Evolutionary conservation across 2,888 invertebrate genomes (phyloP).

Genomic region (Salpingus planirostris): DNA sequence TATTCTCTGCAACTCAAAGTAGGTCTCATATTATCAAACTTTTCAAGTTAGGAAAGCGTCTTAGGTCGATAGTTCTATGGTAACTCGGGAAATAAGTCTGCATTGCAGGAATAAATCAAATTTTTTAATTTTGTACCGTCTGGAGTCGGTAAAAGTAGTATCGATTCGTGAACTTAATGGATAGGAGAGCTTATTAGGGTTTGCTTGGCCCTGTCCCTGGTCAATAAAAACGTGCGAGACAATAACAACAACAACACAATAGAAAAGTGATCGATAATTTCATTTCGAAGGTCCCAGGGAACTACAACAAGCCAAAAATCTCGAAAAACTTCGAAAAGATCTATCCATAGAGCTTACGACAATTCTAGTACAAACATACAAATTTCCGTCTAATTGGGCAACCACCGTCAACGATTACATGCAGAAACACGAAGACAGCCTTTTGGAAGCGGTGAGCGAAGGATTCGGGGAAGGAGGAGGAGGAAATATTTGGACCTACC

Average conservation of each 20-base stretch:
- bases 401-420: slow-evolving; percentile 49
- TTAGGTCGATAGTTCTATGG: too few relatives aligned
- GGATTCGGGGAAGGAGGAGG: slow-evolving; percentile 49
- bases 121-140: too few relatives aligned
- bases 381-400: slow-evolving; percentile 52
- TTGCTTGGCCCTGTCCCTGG: too few relatives aligned
- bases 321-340: slow-evolving; percentile 51
- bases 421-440: slow-evolving; percentile 48
- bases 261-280: too few relatives aligned
- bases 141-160: too few relatives aligned
- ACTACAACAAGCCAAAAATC: slow-evolving; percentile 44
- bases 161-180: too few relatives aligned
- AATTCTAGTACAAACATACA: slow-evolving; percentile 50
- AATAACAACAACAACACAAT: too few relatives aligned
- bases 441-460: slow-evolving; percentile 48
- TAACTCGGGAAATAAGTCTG: too few relatives aligned
- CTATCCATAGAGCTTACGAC: slow-evolving; percentile 55
- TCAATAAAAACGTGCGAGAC: too few relatives aligned
- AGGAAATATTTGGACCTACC: slow-evolving; percentile 58
- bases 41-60: too few relatives aligned
- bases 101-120: too few relatives aligned
- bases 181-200: too few relatives aligned
- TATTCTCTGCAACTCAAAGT: background rate
- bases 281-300: slow-evolving; percentile 59
- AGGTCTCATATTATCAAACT: background rate